These are phyloP conservation scores for Gnathonemus longibarbis DNA, from an alignment of 2,113 vertebrate genomes.

Conservation along the genomic window DNA sequence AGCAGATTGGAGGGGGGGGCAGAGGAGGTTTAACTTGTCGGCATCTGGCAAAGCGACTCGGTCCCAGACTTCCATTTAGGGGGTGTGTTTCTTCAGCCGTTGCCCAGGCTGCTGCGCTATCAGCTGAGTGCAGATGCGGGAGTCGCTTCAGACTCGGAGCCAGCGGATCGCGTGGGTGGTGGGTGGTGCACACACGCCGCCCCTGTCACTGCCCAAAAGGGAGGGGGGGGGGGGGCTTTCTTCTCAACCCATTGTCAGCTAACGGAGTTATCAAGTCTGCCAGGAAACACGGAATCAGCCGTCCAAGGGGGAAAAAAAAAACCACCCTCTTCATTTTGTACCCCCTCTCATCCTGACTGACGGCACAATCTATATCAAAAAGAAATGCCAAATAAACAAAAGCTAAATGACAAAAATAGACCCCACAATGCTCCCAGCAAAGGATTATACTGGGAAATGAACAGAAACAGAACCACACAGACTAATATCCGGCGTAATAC, in stretches of 20 bases:
- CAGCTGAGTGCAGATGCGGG: constrained; percentile 59
- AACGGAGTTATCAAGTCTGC: neutral
- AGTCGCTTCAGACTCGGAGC: constrained; percentile 35
- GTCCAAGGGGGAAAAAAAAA: neutral
- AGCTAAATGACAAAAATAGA: neutral
- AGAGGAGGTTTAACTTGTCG: constrained; percentile 28
- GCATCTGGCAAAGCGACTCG: constrained; percentile 55
- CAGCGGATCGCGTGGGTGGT: neutral
- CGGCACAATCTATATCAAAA: neutral
- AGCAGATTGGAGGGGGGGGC: neutral
- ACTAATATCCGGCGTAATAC: neutral
- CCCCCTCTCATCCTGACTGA: neutral
- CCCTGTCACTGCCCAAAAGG: neutral
- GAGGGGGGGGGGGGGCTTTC: neutral
- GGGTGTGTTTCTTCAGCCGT: constrained; percentile 46
- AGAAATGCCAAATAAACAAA: constrained; percentile 1
- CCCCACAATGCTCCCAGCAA: neutral
- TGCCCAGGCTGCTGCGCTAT: constrained; percentile 35
- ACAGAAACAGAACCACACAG: neutral
- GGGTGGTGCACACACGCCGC: neutral
- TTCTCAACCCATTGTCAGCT: neutral
- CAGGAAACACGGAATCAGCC: neutral
- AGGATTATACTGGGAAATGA: neutral
- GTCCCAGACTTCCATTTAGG: constrained; percentile 55
- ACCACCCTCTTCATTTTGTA: neutral